Percentiles rank a stretch among this genome's conserved stretches.
phyloP scores from a whole-genome alignment of 1,140 invertebrate genomes.

The roundworm (Caenorhabditis elegans) region WBcel235 BX284606.5:3501501-3502000 shows the following conservation, averaged over 20 bases:
- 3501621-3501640: slow-evolving; percentile 21
- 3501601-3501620: not conserved
- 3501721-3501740: slow-evolving; percentile 10
- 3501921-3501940: too few species aligned
- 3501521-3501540: not conserved
- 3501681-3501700: slow-evolving; percentile 15
- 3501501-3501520: not conserved
- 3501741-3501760: slow-evolving; percentile 34
- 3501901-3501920: not conserved
- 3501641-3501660: not conserved
- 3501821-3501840: not conserved
- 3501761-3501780: slow-evolving; percentile 33
- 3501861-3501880: not conserved
- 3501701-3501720: slow-evolving; percentile 23
- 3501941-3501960: too few species aligned
- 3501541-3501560: not conserved
- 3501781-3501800: too few species aligned
- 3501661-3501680: not conserved
- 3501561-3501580: not conserved
- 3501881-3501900: not conserved
- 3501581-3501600: not conserved
- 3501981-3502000: too few species aligned
- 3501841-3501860: not conserved
- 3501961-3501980: too few species aligned
- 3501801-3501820: not conserved